Percentiles rank a stretch among this genome's conserved stretches.
phyloP scores from a whole-genome alignment of 2,797 vertebrate genomes.

The Chelmon rostratus region DNA sequence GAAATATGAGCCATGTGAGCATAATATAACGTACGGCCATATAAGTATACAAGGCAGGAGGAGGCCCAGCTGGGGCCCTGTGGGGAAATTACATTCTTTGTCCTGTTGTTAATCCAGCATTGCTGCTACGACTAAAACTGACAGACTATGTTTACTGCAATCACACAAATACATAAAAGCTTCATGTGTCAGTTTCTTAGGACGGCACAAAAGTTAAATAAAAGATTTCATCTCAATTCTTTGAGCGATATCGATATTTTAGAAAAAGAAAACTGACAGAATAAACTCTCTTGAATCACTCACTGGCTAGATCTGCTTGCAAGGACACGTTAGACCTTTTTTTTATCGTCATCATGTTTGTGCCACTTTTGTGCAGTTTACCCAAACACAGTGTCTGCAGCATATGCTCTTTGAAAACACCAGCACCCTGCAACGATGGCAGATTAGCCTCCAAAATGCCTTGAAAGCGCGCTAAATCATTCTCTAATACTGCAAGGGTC shows the following conservation, averaged over 20 bases:
- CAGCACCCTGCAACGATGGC: neutral
- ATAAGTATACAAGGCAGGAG: neutral
- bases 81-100: neutral
- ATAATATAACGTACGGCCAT: neutral
- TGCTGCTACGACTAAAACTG: neutral
- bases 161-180: neutral
- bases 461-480: constrained; percentile 20
- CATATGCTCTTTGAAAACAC: constrained; percentile 7
- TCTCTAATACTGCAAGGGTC: constrained; percentile 19
- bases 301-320: neutral
- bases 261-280: neutral
- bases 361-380: neutral
- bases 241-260: neutral
- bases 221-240: neutral
- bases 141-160: neutral
- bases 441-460: constrained; percentile 31
- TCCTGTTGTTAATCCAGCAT: neutral
- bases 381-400: neutral
- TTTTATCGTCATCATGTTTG: neutral
- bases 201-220: neutral
- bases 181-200: neutral
- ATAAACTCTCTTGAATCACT: neutral
- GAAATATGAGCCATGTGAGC: neutral
- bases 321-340: neutral
- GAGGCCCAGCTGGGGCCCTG: neutral